Evolutionary conservation across 2,113 vertebrate genomes (phyloP), one percentile per base, ranked within the genome.

Genomic region (Aptenodytes patagonicus): DNA sequence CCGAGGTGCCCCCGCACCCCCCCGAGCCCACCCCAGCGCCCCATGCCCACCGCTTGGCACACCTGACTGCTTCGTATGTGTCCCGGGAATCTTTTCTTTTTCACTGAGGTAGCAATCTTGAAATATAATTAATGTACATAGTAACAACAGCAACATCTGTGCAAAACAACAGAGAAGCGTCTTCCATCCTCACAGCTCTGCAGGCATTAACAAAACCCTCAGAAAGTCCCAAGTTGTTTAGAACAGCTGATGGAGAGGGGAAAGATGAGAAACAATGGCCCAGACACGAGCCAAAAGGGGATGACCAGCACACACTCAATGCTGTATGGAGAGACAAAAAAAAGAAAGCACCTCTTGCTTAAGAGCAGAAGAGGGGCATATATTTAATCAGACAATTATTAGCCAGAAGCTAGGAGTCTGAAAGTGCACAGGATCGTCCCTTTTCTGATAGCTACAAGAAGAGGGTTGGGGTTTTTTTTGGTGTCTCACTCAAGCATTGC

Each of bases 61-160:
- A 69, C 6, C 11, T 0, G 1, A 57, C 13, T 1, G 0, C n/a
- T 60, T 25, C 5, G 0, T 6, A 18, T 0, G 9, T 2, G 0
- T 68, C n/a, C 42, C 21, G 24, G 28, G 29, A 72, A 47, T 38
- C 66, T 52, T 22, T 17, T 44, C 14, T n/a, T 76, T 76, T 71
- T 32, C 51, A 58, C 64, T 18, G 44, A 83, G 32, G 46, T 8
- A 47, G 40, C 11, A 54, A 40, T 15, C 36, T 36, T 75, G 21
- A 73, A 68, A 88, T 49, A 51, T 5, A 68, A 70, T 34, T 40
- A 66, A 64, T 3, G 5, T 17, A 40, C 17, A 28, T 2, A 17
- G 8, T 25, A 38, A 54, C 40, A 66, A 25, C 18, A 91, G 28
- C 32, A 90, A 52, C n/a, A 78, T 6, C 14, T 22, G 26, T 29